phyloP scores from a whole-genome alignment of 2,113 vertebrate genomes.

The Edolisoma coerulescens region DNA sequence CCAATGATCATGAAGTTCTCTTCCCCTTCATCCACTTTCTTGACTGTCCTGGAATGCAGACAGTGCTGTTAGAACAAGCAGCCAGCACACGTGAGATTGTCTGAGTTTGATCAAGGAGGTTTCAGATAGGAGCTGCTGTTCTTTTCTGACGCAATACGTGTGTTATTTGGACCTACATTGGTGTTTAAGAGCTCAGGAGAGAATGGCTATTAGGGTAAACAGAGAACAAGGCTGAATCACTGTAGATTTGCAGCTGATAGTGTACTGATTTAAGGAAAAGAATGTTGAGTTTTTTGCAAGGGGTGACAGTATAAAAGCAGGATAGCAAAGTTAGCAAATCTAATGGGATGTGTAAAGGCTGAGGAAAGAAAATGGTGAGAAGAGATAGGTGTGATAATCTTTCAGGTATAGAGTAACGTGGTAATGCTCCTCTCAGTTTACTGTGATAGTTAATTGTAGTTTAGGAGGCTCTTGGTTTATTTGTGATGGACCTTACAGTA shows the following conservation, averaged over 20 bases:
- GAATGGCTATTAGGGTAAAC: background rate
- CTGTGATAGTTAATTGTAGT: background rate
- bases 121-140: background rate
- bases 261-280: conserved; percentile 44
- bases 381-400: background rate
- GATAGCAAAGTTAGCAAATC: conserved; percentile 21
- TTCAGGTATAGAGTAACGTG: background rate
- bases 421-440: background rate
- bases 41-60: rapidly evolving
- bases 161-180: background rate
- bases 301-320: conserved; percentile 15
- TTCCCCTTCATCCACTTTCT: background rate
- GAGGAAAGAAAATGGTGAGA: background rate
- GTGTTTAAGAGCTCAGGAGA: background rate
- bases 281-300: conserved; percentile 14
- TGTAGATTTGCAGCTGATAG: background rate
- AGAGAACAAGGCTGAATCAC: background rate
- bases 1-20: background rate
- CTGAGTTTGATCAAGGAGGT: background rate
- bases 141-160: background rate
- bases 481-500: background rate
- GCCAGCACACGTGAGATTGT: rapidly evolving
- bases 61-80: background rate
- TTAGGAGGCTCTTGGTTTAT: background rate
- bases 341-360: conserved; percentile 29